Evolutionary conservation across 2,113 vertebrate species (phyloP).

Genomic region (Harpagus bidentatus): DNA sequence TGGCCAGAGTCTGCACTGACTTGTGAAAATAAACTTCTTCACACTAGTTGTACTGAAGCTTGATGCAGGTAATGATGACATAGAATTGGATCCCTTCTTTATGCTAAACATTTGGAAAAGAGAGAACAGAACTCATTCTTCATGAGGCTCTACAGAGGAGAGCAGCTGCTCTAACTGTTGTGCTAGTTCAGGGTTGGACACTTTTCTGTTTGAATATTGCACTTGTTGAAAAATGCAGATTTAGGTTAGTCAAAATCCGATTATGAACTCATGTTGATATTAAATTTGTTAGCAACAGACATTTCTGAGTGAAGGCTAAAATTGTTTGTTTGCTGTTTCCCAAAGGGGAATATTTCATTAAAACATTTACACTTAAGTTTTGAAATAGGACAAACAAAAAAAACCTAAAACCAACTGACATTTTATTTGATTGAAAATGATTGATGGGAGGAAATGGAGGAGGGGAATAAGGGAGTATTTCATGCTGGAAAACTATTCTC

Average conservation of each 20-base stretch:
- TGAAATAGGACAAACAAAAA: not conserved
- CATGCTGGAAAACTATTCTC: not conserved
- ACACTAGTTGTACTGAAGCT: not conserved
- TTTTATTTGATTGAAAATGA: conserved; percentile 21
- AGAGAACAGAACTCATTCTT: not conserved
- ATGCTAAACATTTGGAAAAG: not conserved
- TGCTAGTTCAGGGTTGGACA: not conserved
- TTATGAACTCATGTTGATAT: not conserved
- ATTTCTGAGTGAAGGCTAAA: not conserved
- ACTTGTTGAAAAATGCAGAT: not conserved
- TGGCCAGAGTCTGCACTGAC: not conserved
- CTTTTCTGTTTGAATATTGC: not conserved
- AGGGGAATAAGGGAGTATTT: not conserved
- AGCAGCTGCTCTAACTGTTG: not conserved
- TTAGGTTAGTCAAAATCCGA: not conserved
- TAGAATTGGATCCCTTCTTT: not conserved
- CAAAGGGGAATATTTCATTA: not conserved
- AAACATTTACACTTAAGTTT: not conserved
- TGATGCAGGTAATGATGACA: not conserved
- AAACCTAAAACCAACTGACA: not conserved
- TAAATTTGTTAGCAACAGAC: not conserved
- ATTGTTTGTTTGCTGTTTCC: not conserved
- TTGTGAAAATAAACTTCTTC: not conserved
- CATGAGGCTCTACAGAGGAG: not conserved
- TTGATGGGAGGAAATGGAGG: not conserved